phyloP scores from a whole-genome alignment of 2,888 invertebrate genomes.

The Melanotus villosus region DNA sequence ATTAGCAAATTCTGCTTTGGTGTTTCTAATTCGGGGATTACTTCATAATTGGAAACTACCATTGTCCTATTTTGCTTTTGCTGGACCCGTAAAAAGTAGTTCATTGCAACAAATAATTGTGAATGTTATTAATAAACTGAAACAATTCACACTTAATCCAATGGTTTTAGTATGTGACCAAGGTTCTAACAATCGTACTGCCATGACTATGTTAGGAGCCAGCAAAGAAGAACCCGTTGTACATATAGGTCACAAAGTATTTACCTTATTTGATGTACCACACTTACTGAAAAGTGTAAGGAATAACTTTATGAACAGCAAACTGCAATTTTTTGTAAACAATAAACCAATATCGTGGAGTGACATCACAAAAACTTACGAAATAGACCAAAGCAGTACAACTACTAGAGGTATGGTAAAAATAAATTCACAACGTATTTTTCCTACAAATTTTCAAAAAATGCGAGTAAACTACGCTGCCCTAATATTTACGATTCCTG shows the following conservation, averaged over 20 bases:
- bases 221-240: constrained; percentile 33
- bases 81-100: constrained; percentile 33
- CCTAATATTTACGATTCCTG: constrained; percentile 43
- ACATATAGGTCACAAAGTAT: constrained; percentile 28
- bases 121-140: constrained; percentile 28
- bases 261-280: constrained; percentile 46
- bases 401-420: constrained; percentile 40
- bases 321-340: constrained; percentile 29
- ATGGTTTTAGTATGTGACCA: constrained; percentile 50
- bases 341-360: constrained; percentile 37
- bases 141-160: constrained; percentile 35
- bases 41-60: constrained; percentile 50
- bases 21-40: constrained; percentile 45
- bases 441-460: constrained; percentile 39
- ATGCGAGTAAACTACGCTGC: constrained; percentile 44
- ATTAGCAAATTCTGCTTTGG: constrained; percentile 39
- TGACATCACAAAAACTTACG: constrained; percentile 38
- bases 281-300: constrained; percentile 47
- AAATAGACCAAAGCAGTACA: constrained; percentile 32
- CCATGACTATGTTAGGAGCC: constrained; percentile 31
- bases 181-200: constrained; percentile 45
- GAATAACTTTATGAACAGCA: too few species aligned
- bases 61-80: constrained; percentile 43
- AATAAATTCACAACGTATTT: constrained; percentile 31
- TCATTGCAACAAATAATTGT: constrained; percentile 33